phyloP scores from a whole-genome alignment of 1,140 invertebrate species.

The Zaprionus inermis region DNA sequence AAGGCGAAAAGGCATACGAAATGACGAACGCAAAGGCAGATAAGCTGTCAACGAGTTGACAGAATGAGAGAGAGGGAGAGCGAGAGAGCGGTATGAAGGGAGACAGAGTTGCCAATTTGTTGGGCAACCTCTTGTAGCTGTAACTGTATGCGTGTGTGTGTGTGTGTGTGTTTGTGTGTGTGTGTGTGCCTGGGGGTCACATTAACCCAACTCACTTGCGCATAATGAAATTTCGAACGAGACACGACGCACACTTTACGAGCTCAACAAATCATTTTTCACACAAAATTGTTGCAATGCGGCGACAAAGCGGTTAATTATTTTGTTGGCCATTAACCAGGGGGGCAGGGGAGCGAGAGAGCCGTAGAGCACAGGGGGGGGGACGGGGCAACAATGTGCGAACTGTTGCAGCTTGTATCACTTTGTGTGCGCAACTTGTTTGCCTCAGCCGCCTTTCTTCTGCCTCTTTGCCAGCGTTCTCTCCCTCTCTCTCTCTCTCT shows the following conservation, averaged over 20 bases:
- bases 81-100: no score
- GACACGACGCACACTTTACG: constrained; percentile 61
- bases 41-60: constrained; percentile 43
- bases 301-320: constrained; percentile 67
- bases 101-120: constrained; percentile 45
- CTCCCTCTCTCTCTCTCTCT: background rate
- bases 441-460: background rate
- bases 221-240: constrained; percentile 71
- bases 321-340: constrained; percentile 71
- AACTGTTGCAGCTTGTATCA: constrained; percentile 57
- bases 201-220: constrained; percentile 77
- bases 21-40: constrained; percentile 26
- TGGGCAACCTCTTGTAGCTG: constrained; percentile 6
- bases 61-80: background rate
- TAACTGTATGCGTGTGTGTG: no score
- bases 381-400: constrained; percentile 61
- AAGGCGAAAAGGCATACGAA: constrained; percentile 24
- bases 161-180: no score
- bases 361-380: no score
- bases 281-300: constrained; percentile 52
- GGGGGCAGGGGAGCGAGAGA: background rate
- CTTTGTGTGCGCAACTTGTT: constrained; percentile 7
- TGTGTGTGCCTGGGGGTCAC: no score
- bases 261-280: constrained; percentile 74
- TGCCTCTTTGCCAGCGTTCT: background rate